phyloP scores from a whole-genome alignment of 2,797 vertebrate species.

The Eremophila alpestris region DNA sequence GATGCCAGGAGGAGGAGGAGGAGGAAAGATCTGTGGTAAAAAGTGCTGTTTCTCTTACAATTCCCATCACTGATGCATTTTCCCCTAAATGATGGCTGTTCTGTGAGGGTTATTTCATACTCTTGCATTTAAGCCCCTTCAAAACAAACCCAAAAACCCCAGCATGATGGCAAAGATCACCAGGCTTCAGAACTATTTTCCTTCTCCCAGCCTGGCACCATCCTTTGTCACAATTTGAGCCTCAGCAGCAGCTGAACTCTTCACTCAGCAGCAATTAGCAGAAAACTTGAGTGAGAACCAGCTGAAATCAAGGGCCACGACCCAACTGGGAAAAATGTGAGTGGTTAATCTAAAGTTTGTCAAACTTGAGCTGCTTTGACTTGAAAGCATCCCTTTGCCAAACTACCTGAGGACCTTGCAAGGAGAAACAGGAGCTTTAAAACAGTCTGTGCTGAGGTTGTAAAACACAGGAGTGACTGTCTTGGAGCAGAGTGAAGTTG shows the following conservation, averaged over 20 bases:
- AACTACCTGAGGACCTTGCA: not conserved
- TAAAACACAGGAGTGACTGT: not conserved
- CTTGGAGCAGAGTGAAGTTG: not conserved
- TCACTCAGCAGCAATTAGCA: conserved; percentile 27
- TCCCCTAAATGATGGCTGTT: not conserved
- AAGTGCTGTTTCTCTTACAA: not conserved
- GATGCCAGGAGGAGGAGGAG: not conserved
- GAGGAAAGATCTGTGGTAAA: not conserved
- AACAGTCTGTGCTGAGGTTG: not conserved
- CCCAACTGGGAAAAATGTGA: not conserved
- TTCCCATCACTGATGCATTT: not conserved
- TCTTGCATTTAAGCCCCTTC: not conserved
- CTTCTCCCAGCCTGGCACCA: not conserved
- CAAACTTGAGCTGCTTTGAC: not conserved
- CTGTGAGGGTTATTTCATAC: not conserved
- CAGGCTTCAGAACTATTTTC: not conserved
- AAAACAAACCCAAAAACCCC: not conserved
- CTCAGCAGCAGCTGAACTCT: not conserved
- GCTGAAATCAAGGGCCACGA: not conserved
- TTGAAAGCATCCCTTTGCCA: not conserved
- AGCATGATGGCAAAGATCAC: not conserved
- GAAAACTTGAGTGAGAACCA: not conserved
- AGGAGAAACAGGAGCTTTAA: not conserved
- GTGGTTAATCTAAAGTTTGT: conserved; percentile 29
- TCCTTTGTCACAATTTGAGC: not conserved